A percentile compares a stretch with the other conserved stretches of the same genome.
phyloP scores from a whole-genome alignment of 2,888 invertebrate species.

The Hemithea aestivaria region DNA sequence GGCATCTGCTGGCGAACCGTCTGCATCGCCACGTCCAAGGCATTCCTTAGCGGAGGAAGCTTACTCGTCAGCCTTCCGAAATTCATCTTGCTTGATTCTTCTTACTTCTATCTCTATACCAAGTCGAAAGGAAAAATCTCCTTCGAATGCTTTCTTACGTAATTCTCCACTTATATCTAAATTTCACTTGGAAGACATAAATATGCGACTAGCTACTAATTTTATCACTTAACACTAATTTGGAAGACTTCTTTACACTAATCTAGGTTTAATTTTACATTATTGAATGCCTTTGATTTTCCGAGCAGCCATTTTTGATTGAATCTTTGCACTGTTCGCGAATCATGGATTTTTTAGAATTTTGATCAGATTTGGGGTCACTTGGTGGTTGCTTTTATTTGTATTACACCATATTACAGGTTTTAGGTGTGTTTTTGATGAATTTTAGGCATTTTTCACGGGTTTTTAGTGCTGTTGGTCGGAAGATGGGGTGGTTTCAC shows the following conservation, averaged over 20 bases:
- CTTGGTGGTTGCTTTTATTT: constrained; percentile 20
- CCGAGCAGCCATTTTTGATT: constrained; percentile 54
- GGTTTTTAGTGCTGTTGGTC: constrained; percentile 51
- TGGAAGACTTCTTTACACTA: constrained; percentile 75
- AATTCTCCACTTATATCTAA: constrained; percentile 14
- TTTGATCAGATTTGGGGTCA: constrained; percentile 21
- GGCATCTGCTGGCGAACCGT: constrained; percentile 89
- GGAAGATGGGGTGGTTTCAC: constrained; percentile 42
- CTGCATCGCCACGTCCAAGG: constrained; percentile 90
- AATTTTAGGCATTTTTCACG: constrained; percentile 51
- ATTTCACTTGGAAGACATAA: constrained; percentile 38
- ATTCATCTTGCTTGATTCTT: constrained; percentile 50
- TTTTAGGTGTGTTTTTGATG: constrained; percentile 33
- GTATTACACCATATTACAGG: too few relatives aligned
- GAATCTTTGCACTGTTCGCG: constrained; percentile 19
- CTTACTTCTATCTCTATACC: constrained; percentile 12
- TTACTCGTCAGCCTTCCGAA: constrained; percentile 74
- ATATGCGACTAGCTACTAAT: constrained; percentile 28
- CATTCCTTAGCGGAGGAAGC: constrained; percentile 86
- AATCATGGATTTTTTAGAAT: constrained; percentile 28
- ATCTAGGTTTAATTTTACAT: constrained; percentile 39
- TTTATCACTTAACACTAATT: constrained; percentile 35
- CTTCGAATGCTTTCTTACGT: constrained; percentile 11
- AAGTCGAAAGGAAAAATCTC: constrained; percentile 16
- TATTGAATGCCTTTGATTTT: constrained; percentile 41